Evolutionary conservation across 1,140 invertebrate genomes (phyloP).

Genomic region (Trachymyrmex cornetzi): DNA sequence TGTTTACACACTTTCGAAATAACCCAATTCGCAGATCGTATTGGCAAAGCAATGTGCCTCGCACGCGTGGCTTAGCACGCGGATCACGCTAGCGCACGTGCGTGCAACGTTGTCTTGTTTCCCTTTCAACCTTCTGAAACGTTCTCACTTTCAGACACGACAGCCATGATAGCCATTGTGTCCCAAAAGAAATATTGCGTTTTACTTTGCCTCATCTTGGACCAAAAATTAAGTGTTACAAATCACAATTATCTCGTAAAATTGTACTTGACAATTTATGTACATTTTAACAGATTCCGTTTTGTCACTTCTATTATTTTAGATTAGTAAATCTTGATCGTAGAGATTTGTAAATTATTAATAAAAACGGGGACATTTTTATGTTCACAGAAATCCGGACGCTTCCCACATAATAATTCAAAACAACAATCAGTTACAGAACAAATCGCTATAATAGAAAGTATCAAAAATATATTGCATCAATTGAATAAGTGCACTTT

Average conservation of each 20-base stretch:
- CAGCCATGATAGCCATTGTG: neutral
- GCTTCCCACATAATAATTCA: neutral
- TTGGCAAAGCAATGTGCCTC: slow-evolving; percentile 21
- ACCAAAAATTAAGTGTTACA: neutral
- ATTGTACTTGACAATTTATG: neutral
- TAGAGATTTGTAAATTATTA: neutral
- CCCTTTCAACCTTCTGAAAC: slow-evolving; percentile 43
- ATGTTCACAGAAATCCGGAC: neutral
- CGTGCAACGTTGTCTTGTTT: slow-evolving; percentile 40
- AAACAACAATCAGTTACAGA: neutral
- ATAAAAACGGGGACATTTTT: neutral
- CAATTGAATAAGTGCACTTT: slow-evolving; percentile 24
- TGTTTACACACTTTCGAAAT: slow-evolving; percentile 59
- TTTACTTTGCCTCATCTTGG: neutral
- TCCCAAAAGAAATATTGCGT: neutral
- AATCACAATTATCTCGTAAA: neutral
- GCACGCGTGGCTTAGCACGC: slow-evolving; percentile 46
- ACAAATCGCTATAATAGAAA: neutral
- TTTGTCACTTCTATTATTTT: neutral
- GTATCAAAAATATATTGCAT: slow-evolving; percentile 7
- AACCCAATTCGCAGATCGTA: slow-evolving; percentile 39
- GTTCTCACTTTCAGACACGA: slow-evolving; percentile 32
- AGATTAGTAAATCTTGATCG: neutral
- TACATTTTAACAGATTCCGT: neutral
- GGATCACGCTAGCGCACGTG: slow-evolving; percentile 53